phyloP scores from a whole-genome alignment of 2,888 invertebrate species.

The Acrocera orbiculus region DNA sequence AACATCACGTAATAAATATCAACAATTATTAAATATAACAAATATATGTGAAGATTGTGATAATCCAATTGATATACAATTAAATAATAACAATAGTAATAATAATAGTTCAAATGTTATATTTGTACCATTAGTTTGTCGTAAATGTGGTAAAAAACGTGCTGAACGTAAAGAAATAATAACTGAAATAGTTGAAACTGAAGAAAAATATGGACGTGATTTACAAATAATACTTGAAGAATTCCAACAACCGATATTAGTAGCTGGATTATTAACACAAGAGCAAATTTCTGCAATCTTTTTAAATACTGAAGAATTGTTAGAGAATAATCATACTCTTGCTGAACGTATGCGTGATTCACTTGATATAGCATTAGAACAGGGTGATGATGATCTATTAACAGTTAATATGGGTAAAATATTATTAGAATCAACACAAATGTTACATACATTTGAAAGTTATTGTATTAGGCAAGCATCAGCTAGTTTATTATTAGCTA shows the following conservation, averaged over 20 bases:
- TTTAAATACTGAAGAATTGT: slow-evolving; percentile 79
- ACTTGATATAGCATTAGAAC: slow-evolving; percentile 67
- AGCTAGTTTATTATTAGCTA: slow-evolving; percentile 71
- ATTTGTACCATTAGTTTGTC: slow-evolving; percentile 64
- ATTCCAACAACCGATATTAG: slow-evolving; percentile 83
- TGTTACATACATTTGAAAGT: slow-evolving; percentile 87
- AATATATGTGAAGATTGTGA: slow-evolving; percentile 77
- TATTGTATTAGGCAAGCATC: slow-evolving; percentile 89
- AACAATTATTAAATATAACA: slow-evolving; percentile 22
- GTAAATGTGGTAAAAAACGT: slow-evolving; percentile 73
- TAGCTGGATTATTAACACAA: slow-evolving; percentile 75
- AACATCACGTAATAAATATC: slow-evolving; percentile 58
- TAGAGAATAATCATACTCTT: slow-evolving; percentile 71
- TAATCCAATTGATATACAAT: slow-evolving; percentile 54
- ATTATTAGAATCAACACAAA: slow-evolving; percentile 75
- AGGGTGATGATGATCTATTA: slow-evolving; percentile 65
- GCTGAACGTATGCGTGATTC: slow-evolving; percentile 73
- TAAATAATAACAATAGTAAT: too few relatives aligned
- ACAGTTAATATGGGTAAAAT: slow-evolving; percentile 83
- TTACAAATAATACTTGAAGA: slow-evolving; percentile 83
- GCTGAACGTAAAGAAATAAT: slow-evolving; percentile 87
- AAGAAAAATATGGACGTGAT: slow-evolving; percentile 87
- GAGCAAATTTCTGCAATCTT: slow-evolving; percentile 87
- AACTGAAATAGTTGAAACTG: slow-evolving; percentile 88
- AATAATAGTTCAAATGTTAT: slow-evolving; percentile 50